phyloP scores from a whole-genome alignment of 2,797 vertebrate species.

The Vipera ursinii region DNA sequence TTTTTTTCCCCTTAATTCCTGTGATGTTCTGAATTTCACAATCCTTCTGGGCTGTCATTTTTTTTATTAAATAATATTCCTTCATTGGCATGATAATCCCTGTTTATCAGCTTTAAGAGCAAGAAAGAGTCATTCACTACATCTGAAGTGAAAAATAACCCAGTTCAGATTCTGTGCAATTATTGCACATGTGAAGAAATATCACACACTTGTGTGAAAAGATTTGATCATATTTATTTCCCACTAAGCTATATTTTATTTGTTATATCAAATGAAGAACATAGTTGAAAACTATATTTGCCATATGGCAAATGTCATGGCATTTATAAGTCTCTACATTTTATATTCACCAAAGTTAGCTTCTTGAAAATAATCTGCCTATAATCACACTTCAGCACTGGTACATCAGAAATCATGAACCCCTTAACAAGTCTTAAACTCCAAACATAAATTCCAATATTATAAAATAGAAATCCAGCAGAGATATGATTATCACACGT shows the following conservation, averaged over 20 bases:
- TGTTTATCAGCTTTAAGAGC: not conserved
- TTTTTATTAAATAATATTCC: not conserved
- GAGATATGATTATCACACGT: not conserved
- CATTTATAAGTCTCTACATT: not conserved
- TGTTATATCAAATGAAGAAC: not conserved
- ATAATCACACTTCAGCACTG: not conserved
- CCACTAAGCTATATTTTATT: conserved; percentile 5
- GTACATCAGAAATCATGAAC: not conserved
- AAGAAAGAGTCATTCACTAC: not conserved
- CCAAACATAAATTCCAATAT: not conserved
- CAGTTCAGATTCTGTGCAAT: not conserved
- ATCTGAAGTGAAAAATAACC: not conserved
- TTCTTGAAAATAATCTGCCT: not conserved
- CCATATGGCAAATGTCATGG: not conserved
- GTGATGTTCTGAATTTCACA: not conserved
- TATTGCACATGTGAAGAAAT: not conserved
- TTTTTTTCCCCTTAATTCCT: not conserved
- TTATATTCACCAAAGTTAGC: not conserved
- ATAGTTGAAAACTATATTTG: not conserved
- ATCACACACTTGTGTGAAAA: not conserved
- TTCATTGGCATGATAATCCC: not conserved
- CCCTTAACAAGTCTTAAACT: not conserved
- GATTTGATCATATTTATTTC: not conserved
- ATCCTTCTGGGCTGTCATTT: not conserved
- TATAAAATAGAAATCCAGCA: not conserved